Percentiles rank a stretch among this genome's conserved stretches.
Conservation (phyloP, 1,140 invertebrate genomes). For the Trachelipus rathkii region DNA sequence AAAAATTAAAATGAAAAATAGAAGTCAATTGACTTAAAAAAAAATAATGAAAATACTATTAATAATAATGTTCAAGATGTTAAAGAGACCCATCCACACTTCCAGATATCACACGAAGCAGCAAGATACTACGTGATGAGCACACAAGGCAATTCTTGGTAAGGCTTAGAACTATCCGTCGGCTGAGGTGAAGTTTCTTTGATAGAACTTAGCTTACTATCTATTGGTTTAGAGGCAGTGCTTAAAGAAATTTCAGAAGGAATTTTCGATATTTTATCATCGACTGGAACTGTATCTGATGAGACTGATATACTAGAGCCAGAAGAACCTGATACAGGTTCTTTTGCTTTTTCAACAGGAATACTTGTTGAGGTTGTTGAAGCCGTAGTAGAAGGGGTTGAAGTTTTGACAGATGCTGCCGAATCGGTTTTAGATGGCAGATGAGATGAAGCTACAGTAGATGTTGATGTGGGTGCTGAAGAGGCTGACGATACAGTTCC, state of each 20-base stretch:
- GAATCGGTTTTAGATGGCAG: slow-evolving; percentile 33
- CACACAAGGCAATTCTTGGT: background rate
- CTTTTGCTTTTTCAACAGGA: background rate
- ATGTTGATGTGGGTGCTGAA: slow-evolving; percentile 22
- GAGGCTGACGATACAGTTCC: slow-evolving; percentile 31
- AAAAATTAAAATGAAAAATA: no score
- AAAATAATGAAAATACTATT: no score
- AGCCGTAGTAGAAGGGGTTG: background rate
- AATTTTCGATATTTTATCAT: background rate
- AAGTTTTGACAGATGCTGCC: slow-evolving; percentile 32
- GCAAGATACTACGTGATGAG: no score
- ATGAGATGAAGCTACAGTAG: slow-evolving; percentile 36
- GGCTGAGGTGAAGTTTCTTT: slow-evolving; percentile 1
- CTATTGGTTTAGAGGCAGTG: slow-evolving; percentile 13
- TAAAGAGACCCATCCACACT: no score
- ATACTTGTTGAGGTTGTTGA: background rate
- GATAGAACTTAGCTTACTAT: slow-evolving; percentile 8
- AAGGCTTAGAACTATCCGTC: background rate
- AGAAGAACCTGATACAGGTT: background rate
- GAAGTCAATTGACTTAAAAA: no score
- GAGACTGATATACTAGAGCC: background rate
- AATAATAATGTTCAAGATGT: no score
- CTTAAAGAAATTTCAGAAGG: background rate
- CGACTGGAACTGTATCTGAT: background rate
- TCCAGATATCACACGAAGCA: no score